A percentile compares a stretch with the other conserved stretches of the same genome.
These are phyloP conservation scores for Notospermus geniculatus DNA, from an alignment of 1,140 invertebrate species.

Conservation along the genomic window DNA sequence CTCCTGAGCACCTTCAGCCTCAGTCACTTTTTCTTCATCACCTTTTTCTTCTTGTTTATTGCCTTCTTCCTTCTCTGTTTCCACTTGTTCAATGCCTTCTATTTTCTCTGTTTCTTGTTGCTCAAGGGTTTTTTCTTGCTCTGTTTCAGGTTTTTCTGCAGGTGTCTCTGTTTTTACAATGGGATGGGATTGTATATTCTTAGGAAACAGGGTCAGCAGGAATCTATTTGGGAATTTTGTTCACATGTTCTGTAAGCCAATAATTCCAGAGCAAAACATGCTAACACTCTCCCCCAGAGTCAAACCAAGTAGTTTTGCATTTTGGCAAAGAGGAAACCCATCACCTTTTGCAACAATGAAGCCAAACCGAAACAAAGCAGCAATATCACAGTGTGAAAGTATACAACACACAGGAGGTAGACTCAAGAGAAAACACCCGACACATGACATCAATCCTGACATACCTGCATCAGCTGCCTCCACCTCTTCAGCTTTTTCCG, in stretches of 20 bases:
- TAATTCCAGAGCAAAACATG: too few species aligned
- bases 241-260: too few species aligned
- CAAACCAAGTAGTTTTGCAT: constrained; percentile 5
- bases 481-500: constrained; percentile 14
- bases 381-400: too few species aligned
- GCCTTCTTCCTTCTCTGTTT: constrained; percentile 26
- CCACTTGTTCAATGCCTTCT: constrained; percentile 9
- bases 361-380: too few species aligned
- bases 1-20: constrained; percentile 4
- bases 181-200: neutral
- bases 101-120: neutral
- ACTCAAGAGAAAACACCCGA: too few species aligned
- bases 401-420: too few species aligned
- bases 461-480: constrained; percentile 18
- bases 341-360: constrained; percentile 9
- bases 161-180: constrained; percentile 1
- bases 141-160: constrained; percentile 14
- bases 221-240: too few species aligned
- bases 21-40: constrained; percentile 15
- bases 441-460: too few species aligned
- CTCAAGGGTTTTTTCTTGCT: constrained; percentile 24
- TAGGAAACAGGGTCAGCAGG: too few species aligned
- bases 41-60: constrained; percentile 9
- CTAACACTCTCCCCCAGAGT: too few species aligned
- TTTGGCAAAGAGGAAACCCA: neutral